phyloP scores from a whole-genome alignment of 1,140 invertebrate genomes.

The Melanaphis sacchari region DNA sequence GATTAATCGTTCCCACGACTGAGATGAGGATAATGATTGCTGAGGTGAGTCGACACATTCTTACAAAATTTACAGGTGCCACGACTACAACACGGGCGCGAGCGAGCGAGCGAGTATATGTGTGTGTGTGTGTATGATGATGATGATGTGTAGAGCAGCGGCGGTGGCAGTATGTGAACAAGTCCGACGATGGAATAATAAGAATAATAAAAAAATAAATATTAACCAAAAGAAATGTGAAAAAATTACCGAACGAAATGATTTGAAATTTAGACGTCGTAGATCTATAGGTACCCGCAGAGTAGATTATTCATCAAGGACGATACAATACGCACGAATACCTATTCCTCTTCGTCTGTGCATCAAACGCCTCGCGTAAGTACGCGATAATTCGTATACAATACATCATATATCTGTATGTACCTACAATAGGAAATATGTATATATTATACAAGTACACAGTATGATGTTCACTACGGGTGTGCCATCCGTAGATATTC shows the following conservation, averaged over 20 bases:
- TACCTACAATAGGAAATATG: background rate
- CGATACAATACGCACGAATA: background rate
- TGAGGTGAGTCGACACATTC: slow-evolving; percentile 56
- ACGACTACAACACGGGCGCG: background rate
- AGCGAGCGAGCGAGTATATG: background rate
- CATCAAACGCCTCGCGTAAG: background rate
- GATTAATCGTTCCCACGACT: slow-evolving; percentile 57
- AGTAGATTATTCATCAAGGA: slow-evolving; percentile 12
- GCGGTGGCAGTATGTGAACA: slow-evolving; percentile 19
- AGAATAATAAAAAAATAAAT: slow-evolving; percentile 24
- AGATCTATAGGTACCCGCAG: background rate
- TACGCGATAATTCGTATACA: background rate
- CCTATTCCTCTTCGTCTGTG: background rate
- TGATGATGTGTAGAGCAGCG: slow-evolving; percentile 38
- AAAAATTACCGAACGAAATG: slow-evolving; percentile 33
- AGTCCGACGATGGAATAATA: slow-evolving; percentile 24
- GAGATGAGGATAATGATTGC: slow-evolving; percentile 56
- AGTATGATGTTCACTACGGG: no score
- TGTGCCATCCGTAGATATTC: background rate
- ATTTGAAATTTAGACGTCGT: slow-evolving; percentile 6
- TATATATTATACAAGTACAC: background rate
- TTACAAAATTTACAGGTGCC: slow-evolving; percentile 57
- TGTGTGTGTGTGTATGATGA: background rate
- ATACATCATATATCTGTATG: background rate
- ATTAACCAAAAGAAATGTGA: slow-evolving; percentile 5